Evolutionary conservation across 2,113 vertebrate genomes (phyloP).

Genomic region (Sinocyclocheilus anshuiensis): DNA sequence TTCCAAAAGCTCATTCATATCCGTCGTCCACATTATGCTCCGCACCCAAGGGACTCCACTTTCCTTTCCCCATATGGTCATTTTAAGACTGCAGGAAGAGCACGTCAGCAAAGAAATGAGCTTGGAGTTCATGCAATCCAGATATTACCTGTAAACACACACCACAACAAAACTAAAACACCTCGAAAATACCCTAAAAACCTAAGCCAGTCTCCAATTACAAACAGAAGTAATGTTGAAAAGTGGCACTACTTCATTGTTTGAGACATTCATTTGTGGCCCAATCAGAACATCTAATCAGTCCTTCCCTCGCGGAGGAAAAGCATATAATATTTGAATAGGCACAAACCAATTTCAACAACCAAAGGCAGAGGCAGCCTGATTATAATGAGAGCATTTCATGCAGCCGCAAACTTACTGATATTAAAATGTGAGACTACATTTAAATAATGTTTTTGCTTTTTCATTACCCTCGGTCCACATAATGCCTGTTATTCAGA

Average conservation of each 20-base stretch:
- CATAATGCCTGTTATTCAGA: slow-evolving; percentile 24
- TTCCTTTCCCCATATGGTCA: slow-evolving; percentile 56
- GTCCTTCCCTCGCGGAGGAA: not conserved
- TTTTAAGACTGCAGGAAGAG: slow-evolving; percentile 43
- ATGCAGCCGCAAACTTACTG: not conserved
- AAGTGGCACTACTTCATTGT: slow-evolving; percentile 11
- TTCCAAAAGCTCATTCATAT: slow-evolving; percentile 59
- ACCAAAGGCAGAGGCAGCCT: slow-evolving; percentile 23
- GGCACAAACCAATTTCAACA: slow-evolving; percentile 27
- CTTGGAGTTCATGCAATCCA: not conserved
- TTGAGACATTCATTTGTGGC: not conserved
- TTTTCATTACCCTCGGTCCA: not conserved
- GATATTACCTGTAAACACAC: not conserved
- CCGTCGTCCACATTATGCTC: slow-evolving; percentile 44
- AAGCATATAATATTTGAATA: slow-evolving; percentile 16
- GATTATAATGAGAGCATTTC: slow-evolving; percentile 40
- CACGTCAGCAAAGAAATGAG: slow-evolving; percentile 17
- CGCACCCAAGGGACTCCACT: slow-evolving; percentile 45
- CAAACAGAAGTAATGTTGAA: not conserved
- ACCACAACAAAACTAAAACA: not conserved
- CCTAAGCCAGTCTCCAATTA: not conserved
- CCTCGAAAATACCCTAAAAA: not conserved
- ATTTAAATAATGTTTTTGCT: slow-evolving; percentile 42
- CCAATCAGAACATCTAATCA: slow-evolving; percentile 46
- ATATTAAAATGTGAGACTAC: slow-evolving; percentile 26